A percentile compares a stretch with the other conserved stretches of the same genome.
Evolutionary conservation across 2,888 invertebrate species (phyloP).

Genomic region (Acrocera orbiculus): DNA sequence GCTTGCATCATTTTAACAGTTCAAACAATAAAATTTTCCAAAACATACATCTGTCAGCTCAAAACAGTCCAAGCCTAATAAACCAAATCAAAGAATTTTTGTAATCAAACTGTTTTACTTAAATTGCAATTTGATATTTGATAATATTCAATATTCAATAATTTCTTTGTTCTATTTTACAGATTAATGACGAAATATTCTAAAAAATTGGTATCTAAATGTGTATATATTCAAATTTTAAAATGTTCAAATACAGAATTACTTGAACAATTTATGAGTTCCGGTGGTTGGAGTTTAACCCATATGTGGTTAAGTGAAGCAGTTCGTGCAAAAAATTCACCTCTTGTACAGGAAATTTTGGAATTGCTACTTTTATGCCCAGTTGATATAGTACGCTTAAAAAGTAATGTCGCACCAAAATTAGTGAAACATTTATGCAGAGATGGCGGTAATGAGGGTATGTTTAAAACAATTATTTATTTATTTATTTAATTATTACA

Average conservation of each 20-base stretch:
- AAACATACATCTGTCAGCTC: background rate
- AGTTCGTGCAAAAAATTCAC: constrained; percentile 66
- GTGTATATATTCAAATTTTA: constrained; percentile 84
- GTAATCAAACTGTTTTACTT: too few species aligned
- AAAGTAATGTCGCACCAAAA: constrained; percentile 83
- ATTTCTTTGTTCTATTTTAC: constrained; percentile 27
- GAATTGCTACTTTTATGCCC: constrained; percentile 72
- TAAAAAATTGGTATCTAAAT: constrained; percentile 86
- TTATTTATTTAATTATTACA: too few species aligned
- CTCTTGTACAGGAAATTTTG: constrained; percentile 70
- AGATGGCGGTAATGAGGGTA: constrained; percentile 64
- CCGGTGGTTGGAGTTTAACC: constrained; percentile 82
- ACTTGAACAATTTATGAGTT: constrained; percentile 73
- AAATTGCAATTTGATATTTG: too few species aligned
- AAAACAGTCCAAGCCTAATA: too few species aligned
- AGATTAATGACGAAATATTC: constrained; percentile 93
- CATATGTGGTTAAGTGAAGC: constrained; percentile 84
- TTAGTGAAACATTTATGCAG: constrained; percentile 75
- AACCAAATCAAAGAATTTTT: too few species aligned
- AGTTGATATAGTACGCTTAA: constrained; percentile 76
- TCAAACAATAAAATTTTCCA: too few species aligned
- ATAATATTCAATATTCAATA: background rate
- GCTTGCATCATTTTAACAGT: too few species aligned
- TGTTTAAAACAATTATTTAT: constrained; percentile 29
- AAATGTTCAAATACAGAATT: constrained; percentile 70